Percentiles rank a stretch among this genome's conserved stretches.
Evolutionary conservation across 2,113 vertebrate genomes (phyloP).

Genomic region (Solenodon paradoxus): DNA sequence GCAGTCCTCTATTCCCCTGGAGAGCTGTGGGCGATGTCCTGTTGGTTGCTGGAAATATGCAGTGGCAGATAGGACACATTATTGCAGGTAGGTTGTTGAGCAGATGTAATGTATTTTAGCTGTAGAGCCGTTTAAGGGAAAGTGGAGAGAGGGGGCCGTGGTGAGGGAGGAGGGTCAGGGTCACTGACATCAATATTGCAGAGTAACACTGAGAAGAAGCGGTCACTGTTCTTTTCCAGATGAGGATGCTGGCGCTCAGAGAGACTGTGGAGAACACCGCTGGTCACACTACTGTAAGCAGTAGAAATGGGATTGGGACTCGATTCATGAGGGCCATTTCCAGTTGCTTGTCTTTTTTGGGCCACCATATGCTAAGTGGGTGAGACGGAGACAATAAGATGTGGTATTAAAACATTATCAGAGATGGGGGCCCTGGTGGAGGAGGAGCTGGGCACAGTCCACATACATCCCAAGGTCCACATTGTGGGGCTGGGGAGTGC

Average conservation of each 20-base stretch:
- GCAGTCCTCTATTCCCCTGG: not conserved
- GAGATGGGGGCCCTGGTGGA: no score
- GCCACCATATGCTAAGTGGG: not conserved
- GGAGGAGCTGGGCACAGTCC: no score
- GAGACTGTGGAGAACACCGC: not conserved
- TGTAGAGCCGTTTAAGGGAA: not conserved
- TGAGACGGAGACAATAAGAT: not conserved
- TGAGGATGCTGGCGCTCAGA: not conserved
- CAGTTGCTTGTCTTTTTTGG: not conserved
- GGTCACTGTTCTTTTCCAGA: fast-evolving
- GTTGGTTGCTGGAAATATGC: not conserved
- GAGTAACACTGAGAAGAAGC: not conserved
- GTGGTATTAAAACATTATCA: not conserved
- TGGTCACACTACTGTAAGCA: not conserved
- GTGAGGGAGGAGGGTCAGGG: not conserved
- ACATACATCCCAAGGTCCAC: no score
- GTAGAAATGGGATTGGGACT: not conserved
- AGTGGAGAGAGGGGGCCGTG: not conserved
- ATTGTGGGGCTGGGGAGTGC: no score
- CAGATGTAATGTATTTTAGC: not conserved
- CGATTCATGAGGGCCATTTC: no score
- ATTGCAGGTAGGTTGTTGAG: no score
- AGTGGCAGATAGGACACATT: no score
- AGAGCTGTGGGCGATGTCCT: not conserved
- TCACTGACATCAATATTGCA: no score